phyloP scores from a whole-genome alignment of 2,888 invertebrate genomes.

The Cyclophora punctaria region DNA sequence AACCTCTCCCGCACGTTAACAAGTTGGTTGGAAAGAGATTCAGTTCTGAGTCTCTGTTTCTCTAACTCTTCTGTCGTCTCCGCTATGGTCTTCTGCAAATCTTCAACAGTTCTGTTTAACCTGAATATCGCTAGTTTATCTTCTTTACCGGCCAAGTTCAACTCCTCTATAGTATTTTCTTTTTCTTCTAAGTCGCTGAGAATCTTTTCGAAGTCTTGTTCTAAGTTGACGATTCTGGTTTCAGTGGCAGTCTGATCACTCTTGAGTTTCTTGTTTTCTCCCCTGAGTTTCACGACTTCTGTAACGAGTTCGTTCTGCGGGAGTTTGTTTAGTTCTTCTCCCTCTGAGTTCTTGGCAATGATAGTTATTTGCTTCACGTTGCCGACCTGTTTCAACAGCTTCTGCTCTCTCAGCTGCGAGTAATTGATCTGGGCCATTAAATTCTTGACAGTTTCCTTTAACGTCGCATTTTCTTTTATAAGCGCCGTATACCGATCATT shows the following conservation, averaged over 20 bases:
- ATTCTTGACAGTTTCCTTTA: constrained; percentile 25
- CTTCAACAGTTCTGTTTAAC: constrained; percentile 31
- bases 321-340: constrained; percentile 33
- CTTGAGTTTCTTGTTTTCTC: constrained; percentile 40
- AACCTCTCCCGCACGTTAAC: constrained; percentile 22
- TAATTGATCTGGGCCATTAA: constrained; percentile 26
- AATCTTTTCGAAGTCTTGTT: constrained; percentile 54
- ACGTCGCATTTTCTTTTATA: constrained; percentile 31
- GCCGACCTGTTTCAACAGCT: constrained; percentile 1
- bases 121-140: constrained; percentile 31
- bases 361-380: neutral
- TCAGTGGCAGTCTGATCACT: constrained; percentile 43
- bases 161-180: constrained; percentile 45
- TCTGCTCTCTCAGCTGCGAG: constrained; percentile 24
- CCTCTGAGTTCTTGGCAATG: constrained; percentile 10
- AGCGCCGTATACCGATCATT: constrained; percentile 22
- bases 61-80: constrained; percentile 47
- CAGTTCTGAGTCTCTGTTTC: constrained; percentile 32
- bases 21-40: constrained; percentile 23
- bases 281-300: constrained; percentile 31
- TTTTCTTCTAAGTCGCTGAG: constrained; percentile 56
- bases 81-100: constrained; percentile 34
- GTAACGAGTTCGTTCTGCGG: constrained; percentile 31
- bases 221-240: constrained; percentile 47
- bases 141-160: constrained; percentile 38